These are phyloP conservation scores for Sisyra nigra DNA, from an alignment of 2,888 invertebrate species.

Conservation along the genomic window DNA sequence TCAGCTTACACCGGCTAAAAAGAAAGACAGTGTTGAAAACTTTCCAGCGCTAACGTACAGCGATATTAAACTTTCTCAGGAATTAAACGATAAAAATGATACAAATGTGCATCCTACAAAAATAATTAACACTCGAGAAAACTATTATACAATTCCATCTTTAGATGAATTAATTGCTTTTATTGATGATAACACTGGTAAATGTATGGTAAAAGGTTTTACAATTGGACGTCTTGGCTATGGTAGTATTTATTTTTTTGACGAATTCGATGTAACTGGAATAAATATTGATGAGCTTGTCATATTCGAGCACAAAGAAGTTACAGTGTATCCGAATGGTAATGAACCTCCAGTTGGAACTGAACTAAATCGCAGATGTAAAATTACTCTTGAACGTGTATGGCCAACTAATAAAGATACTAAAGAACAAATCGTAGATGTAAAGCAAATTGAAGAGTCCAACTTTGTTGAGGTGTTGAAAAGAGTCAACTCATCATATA, in stretches of 20 bases:
- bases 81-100: too few relatives aligned
- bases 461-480: background rate
- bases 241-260: background rate
- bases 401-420: constrained; percentile 1
- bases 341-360: background rate
- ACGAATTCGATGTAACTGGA: background rate
- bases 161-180: background rate
- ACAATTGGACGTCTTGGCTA: background rate
- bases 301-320: background rate
- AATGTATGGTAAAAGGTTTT: background rate
- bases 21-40: too few relatives aligned
- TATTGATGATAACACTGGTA: background rate
- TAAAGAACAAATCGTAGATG: background rate
- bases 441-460: background rate
- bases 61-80: too few relatives aligned
- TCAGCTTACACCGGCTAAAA: too few relatives aligned
- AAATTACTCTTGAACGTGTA: background rate
- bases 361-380: background rate
- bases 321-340: background rate
- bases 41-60: too few relatives aligned
- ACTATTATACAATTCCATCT: background rate
- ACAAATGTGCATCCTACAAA: background rate
- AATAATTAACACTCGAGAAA: background rate
- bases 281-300: background rate
- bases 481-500: background rate